Base-by-base conservation (phyloP, 2,888 invertebrate genomes). In the Tetropium fuscum region DNA sequence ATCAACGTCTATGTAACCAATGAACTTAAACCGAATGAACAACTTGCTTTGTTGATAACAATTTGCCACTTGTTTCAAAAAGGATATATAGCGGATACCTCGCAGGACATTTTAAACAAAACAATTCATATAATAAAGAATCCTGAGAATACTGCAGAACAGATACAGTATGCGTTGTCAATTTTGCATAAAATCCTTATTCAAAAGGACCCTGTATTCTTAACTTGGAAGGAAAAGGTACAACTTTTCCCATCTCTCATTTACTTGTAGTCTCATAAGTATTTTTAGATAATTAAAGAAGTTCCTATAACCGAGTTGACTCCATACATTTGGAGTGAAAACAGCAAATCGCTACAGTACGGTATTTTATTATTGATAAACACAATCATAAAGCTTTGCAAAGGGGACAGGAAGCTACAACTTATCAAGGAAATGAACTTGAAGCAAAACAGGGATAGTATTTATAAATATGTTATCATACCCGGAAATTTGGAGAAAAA, bases 361-460 rank as follows among this genome's bases (percentile, higher is more conserved):
- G 72, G 75, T 3, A 73, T 78, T 1, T 57, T 81, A 10, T 65
- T 76, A 47, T 54, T 81, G 16, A 77, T 81, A 41, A 81, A 80
- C 53, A 75, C 78, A 0, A 73, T 80, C 20, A 76, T 79, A 18
- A 75, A 68, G 58, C 62, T 65, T 41, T 74, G 75, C 18, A 78
- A 76, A 56, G 74, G 72, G 3, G 78, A 78, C 1, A 72, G 74
- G 53, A 71, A 71, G 44, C 56, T 47, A n/a, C 67, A 72, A n/a
- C 58, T 79, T 5, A 74, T 81, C 15, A 78, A 74, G 60, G 76
- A 78, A 69, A 73, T 79, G 63, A 78, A 77, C 49, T 56, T 58
- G 36, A 74, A 56, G 20, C 58, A 63, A 22, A 72, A 68, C 54
- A 60, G 74, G 53, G 70, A 75, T 60, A 60, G 57, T 47, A 73